Evolutionary conservation across 2,797 vertebrate genomes (phyloP), one percentile per base, ranked within the genome.

Genomic region (Hydrophis major): DNA sequence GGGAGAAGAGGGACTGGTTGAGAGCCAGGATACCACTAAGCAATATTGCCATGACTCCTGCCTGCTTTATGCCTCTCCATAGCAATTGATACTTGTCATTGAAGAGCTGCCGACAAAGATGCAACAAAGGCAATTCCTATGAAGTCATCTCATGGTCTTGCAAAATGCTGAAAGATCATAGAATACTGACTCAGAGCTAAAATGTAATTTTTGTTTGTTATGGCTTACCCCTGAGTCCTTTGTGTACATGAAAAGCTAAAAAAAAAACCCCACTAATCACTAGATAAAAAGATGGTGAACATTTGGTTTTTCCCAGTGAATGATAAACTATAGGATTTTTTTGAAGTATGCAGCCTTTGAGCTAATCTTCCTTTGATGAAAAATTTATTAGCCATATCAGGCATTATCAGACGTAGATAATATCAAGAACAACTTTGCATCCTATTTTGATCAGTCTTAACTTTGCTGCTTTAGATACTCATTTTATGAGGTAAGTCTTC

Each of bases 101-200:
- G 55, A 93, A 50, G 83, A 90, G 83, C 32, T 59, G 28, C 10
- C 61, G 86, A 47, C 66, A 88, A 88, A 83, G 90, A 91, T 55
- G 42, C 14, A 32, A 69, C 89, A 42, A 8, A 88, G 86, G 42
- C 42, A 88, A 42, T 57, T 93, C 86, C 83, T 28, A 50, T 89
- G 56, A 93, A 56, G 20, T 7, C n/a, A 63, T 6, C 90, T 89
- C 57, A 89, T 10, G 32, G 66, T 89, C 92, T 89, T 91, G 47
- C 92, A 91, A 83, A 86, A 93, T 91, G 22, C 47, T 56, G 2
- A 50, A 93, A 32, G 55, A 87, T 83, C 61, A 60, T 50, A 27
- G 89, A 89, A 92, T 66, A 37, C 61, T 93, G 87, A 93, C 87
- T 91, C 90, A 93, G 86, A 61, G 47, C n/a, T 89, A 91, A 78